Evolutionary conservation across 2,797 vertebrate genomes (phyloP).

Genomic region (Betta splendens): DNA sequence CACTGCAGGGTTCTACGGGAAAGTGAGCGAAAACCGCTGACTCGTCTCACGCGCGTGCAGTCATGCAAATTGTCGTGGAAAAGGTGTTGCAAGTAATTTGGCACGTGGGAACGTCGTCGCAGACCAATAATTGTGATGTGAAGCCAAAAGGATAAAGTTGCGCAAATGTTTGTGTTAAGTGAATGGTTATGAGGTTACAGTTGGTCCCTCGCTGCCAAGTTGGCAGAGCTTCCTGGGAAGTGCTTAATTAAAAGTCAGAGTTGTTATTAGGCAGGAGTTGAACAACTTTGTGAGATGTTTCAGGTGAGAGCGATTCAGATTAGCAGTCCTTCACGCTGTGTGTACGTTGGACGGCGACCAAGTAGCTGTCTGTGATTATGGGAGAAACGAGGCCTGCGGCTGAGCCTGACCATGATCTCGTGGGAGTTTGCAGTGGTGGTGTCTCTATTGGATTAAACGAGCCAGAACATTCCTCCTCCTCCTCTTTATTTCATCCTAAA

Average conservation of each 20-base stretch:
- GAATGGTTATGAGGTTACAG: conserved; percentile 27
- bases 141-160: conserved; percentile 34
- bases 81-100: conserved; percentile 40
- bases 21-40: conserved; percentile 42
- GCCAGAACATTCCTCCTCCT: conserved; percentile 55
- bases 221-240: conserved; percentile 39
- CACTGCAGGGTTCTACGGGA: conserved; percentile 17
- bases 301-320: conserved; percentile 56
- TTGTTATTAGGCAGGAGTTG: conserved; percentile 40
- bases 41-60: conserved; percentile 46
- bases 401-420: conserved; percentile 70
- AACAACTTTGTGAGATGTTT: conserved; percentile 33
- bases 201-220: conserved; percentile 18
- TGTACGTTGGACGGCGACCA: conserved; percentile 54
- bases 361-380: conserved; percentile 62
- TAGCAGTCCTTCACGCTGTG: conserved; percentile 33
- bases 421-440: conserved; percentile 59
- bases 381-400: conserved; percentile 64
- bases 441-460: conserved; percentile 66
- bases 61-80: conserved; percentile 43
- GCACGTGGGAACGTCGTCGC: conserved; percentile 39
- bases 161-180: conserved; percentile 32
- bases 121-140: conserved; percentile 20
- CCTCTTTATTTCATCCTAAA: conserved; percentile 49
- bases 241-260: conserved; percentile 41